Conservation (phyloP, 2,888 invertebrate species). For the Malachius bipustulatus region DNA sequence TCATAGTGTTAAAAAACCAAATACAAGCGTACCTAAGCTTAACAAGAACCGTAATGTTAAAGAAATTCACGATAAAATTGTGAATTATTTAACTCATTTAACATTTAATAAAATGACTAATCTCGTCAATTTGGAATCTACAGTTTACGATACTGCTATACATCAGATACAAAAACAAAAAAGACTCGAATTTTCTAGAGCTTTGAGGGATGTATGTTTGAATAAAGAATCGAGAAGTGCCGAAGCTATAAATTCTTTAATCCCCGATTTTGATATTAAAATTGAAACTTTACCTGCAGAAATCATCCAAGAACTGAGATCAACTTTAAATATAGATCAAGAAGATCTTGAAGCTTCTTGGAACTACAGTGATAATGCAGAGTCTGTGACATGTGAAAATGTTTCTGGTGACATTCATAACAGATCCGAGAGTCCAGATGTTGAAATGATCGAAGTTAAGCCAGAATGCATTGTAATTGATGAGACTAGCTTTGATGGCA, state of each 20-base stretch:
- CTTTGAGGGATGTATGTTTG: conserved; percentile 30
- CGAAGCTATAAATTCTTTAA: conserved; percentile 30
- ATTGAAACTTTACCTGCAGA: conserved; percentile 32
- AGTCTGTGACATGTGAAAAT: no score
- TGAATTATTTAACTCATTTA: conserved; percentile 31
- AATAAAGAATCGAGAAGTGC: conserved; percentile 22
- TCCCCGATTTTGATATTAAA: conserved; percentile 34
- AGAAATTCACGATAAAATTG: conserved; percentile 32
- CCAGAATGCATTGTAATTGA: no score
- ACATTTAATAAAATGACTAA: conserved; percentile 30
- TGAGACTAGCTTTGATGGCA: no score
- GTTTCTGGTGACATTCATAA: no score
- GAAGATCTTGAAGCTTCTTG: no score
- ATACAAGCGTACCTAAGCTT: no score
- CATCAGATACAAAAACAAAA: conserved; percentile 32
- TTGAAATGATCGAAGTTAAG: no score
- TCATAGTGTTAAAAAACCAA: no score
- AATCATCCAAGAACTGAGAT: conserved; percentile 29
- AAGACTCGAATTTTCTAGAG: conserved; percentile 32
- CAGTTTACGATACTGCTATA: conserved; percentile 31
- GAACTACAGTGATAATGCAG: no score
- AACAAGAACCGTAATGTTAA: conserved; percentile 25
- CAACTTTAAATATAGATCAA: conserved; percentile 25
- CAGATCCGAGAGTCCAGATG: no score
- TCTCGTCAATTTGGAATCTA: conserved; percentile 28